phyloP scores from a whole-genome alignment of 2,888 invertebrate genomes.

The Elmis aenea region DNA sequence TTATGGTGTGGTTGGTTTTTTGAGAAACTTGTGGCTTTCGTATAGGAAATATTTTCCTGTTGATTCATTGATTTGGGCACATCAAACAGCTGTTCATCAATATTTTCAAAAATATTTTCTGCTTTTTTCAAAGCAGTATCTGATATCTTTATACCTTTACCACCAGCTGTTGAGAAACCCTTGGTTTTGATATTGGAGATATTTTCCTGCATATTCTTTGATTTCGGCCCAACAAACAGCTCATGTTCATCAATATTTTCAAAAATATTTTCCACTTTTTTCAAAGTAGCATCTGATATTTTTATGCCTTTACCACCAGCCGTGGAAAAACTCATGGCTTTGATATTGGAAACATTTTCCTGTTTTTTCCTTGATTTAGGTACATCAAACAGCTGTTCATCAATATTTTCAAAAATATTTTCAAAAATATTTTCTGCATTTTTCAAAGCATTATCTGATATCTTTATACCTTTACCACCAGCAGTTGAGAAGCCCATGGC shows the following conservation, averaged over 20 bases:
- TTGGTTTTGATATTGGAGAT: background rate
- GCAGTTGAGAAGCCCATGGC: conserved; percentile 37
- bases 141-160: conserved; percentile 34
- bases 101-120: conserved; percentile 31
- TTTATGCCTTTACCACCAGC: conserved; percentile 33
- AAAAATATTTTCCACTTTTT: conserved; percentile 16
- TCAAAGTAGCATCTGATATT: conserved; percentile 25
- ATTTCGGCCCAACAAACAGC: background rate
- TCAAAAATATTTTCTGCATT: conserved; percentile 16
- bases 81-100: conserved; percentile 40
- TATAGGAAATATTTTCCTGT: too few relatives aligned
- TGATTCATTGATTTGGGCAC: too few relatives aligned
- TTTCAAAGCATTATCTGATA: conserved; percentile 31
- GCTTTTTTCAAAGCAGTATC: conserved; percentile 43
- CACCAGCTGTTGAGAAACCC: conserved; percentile 41
- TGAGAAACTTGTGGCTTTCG: background rate
- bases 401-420: conserved; percentile 18
- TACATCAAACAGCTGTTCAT: conserved; percentile 38
- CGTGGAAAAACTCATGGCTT: conserved; percentile 33
- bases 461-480: conserved; percentile 35
- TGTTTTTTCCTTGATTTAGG: too few relatives aligned
- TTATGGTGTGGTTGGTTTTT: background rate
- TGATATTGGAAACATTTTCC: too few relatives aligned
- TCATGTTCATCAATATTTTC: conserved; percentile 17
- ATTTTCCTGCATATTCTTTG: too few relatives aligned